Evolutionary conservation across 2,797 vertebrate species (phyloP).

Genomic region (Lutjanus campechanus): DNA sequence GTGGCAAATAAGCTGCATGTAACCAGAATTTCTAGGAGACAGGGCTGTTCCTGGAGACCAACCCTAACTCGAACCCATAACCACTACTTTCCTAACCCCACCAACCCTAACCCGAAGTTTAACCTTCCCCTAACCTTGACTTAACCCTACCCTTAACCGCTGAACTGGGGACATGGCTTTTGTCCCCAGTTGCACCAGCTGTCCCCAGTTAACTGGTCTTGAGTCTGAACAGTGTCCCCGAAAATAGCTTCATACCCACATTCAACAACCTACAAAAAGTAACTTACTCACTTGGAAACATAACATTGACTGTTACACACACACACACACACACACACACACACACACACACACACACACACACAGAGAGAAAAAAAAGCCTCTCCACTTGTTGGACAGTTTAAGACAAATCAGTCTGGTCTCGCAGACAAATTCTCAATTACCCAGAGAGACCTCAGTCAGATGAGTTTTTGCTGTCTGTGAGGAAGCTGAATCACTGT

Average conservation of each 20-base stretch:
- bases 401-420: slow-evolving; percentile 55
- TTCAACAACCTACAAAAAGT: neutral
- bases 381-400: slow-evolving; percentile 15
- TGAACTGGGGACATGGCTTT: too few relatives aligned
- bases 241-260: neutral
- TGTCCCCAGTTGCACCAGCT: too few relatives aligned
- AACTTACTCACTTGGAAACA: neutral
- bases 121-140: too few relatives aligned
- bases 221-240: too few relatives aligned
- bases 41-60: too few relatives aligned
- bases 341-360: neutral
- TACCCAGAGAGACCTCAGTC: slow-evolving; percentile 58
- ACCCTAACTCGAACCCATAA: too few relatives aligned
- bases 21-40: too few relatives aligned
- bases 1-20: too few relatives aligned
- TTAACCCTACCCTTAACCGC: too few relatives aligned
- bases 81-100: too few relatives aligned
- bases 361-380: neutral
- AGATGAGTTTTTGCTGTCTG: slow-evolving; percentile 70
- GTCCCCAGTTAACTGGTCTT: too few relatives aligned
- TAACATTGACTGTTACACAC: neutral
- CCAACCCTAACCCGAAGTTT: too few relatives aligned
- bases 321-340: neutral
- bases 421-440: slow-evolving; percentile 66
- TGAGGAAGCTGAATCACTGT: slow-evolving; percentile 78